Evolutionary conservation across 2,113 vertebrate species (phyloP), one percentile per base, ranked within the genome.

Genomic region (Miniopterus natalensis): DNA sequence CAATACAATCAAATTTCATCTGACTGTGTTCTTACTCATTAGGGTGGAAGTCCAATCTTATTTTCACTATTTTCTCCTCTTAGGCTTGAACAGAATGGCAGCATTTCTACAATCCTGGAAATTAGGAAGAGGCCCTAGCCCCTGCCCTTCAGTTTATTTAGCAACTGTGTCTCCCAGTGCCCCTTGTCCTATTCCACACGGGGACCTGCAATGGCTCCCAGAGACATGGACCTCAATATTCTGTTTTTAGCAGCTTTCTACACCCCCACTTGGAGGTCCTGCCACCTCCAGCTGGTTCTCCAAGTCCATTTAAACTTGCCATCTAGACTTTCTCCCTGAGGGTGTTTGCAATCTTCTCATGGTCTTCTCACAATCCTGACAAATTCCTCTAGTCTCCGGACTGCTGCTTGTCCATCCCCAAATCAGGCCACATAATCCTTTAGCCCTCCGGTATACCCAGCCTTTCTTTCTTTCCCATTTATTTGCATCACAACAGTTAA

Each of bases 221-320:
- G 5, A 70, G 36, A 36, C 6, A 7, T 1, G 3, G 55, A 88
- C 77, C 29, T 88, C 47, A 51, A 10, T 31, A 3, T 10, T 47
- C 45, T 47, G 4, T 14, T 66, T 57, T 47, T 15, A 27, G 47
- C 3, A 1, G 0, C 17, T 29, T 57, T 6, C 12, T 0, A 1
- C 3, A 0, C 15, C 5, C 2, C 14, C 3, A 0, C 6, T 6
- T 3, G 6, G 31, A 31, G 17, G 11, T 49, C 49, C 51, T 57
- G 27, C 5, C n/a, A 27, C 29, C 17, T 80, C 23, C 2, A 23
- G 29, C 1, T 71, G 49, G 3, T 57, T 85, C 36, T 61, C 55
- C 17, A 25, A 31, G 14, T 1, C 11, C 42, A 31, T 4, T 51
- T 8, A 31, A 49, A 27, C 14, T 57, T 84, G 17, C 9, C 17